These are phyloP conservation scores for Chirona hameri DNA, from an alignment of 2,888 invertebrate genomes.

Conservation along the genomic window DNA sequence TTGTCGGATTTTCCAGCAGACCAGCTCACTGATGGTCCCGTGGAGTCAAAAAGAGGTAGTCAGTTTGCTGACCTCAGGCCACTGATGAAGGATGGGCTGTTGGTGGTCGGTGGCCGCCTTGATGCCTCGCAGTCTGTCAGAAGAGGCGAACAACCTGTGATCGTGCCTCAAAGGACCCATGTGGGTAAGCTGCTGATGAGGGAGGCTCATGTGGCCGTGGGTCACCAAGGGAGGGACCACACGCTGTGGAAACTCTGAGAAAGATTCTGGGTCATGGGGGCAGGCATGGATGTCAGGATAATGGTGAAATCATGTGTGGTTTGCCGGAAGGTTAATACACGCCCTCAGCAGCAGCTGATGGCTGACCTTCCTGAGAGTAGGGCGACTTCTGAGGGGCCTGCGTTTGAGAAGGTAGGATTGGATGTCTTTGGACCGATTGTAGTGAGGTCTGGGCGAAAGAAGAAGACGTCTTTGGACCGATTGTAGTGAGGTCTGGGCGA, in stretches of 20 bases:
- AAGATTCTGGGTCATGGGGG: too few species aligned
- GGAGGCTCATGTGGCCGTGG: background rate
- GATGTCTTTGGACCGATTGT: too few species aligned
- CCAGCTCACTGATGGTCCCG: background rate
- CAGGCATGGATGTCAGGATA: background rate
- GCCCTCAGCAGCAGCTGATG: background rate
- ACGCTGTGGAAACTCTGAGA: background rate
- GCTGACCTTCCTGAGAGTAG: background rate
- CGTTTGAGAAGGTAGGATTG: too few species aligned
- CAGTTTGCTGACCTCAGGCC: background rate
- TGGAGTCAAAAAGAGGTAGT: background rate
- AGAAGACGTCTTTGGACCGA: too few species aligned
- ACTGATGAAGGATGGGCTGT: background rate
- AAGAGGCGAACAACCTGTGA: background rate
- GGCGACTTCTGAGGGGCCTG: too few species aligned
- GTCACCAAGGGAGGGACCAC: background rate
- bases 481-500: too few species aligned
- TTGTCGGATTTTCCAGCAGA: background rate
- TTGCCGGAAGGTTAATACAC: background rate
- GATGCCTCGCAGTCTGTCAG: background rate
- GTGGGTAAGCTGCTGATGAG: background rate
- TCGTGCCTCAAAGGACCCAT: background rate
- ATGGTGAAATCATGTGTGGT: background rate
- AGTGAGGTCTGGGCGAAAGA: too few species aligned
- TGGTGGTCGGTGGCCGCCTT: background rate